These are phyloP conservation scores for Glaucidium brasilianum DNA, from an alignment of 2,113 vertebrate genomes.

Conservation along the genomic window DNA sequence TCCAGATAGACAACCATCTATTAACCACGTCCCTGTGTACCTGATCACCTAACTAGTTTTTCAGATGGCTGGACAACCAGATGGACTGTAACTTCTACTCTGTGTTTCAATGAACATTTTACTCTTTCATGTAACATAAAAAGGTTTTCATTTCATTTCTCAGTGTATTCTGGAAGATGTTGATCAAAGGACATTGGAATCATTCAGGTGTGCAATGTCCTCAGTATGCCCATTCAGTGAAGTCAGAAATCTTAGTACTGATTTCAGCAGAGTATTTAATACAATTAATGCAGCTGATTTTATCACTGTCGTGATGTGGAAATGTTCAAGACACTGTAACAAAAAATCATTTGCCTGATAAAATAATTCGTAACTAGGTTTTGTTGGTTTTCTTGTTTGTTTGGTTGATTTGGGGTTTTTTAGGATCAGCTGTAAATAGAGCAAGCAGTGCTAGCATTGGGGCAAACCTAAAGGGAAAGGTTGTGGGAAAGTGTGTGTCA, in stretches of 20 bases:
- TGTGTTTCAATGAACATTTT: not conserved
- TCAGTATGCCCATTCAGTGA: not conserved
- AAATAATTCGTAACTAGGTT: not conserved
- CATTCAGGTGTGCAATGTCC: not conserved
- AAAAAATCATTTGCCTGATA: not conserved
- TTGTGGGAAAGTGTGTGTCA: not conserved
- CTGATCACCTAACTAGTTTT: not conserved
- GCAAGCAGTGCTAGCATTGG: not conserved
- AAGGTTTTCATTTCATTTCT: not conserved
- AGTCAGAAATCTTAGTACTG: not conserved
- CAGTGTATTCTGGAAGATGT: not conserved
- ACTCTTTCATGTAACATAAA: not conserved
- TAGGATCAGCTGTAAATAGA: not conserved
- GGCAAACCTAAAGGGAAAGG: not conserved
- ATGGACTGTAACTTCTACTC: not conserved
- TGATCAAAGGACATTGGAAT: not conserved
- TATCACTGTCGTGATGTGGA: not conserved
- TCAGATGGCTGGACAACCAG: not conserved
- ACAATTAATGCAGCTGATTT: not conserved
- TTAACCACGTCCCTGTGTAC: not conserved
- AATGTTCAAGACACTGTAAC: not conserved
- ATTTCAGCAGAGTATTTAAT: not conserved
- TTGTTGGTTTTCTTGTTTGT: not conserved
- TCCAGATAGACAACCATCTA: not conserved
- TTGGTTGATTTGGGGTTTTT: not conserved